Percentiles rank a stretch among this genome's conserved stretches.
These are phyloP conservation scores for Arrhopalites spinosus DNA, from an alignment of 2,888 invertebrate species.

Conservation along the genomic window DNA sequence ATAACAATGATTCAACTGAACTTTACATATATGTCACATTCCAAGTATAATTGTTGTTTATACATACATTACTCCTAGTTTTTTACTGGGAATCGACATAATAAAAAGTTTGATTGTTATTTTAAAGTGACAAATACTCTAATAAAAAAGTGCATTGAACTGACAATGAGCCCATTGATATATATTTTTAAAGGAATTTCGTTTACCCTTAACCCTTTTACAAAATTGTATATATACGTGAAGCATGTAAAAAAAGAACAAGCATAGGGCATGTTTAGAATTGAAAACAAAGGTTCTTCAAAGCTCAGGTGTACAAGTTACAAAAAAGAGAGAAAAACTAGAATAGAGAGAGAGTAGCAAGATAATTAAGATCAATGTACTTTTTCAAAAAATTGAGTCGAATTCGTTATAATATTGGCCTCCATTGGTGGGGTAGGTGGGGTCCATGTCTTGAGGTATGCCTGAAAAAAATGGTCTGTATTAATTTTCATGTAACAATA, in stretches of 20 bases:
- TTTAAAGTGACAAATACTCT: neutral
- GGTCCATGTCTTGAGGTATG: conserved; percentile 25
- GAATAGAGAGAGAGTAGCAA: too few species aligned
- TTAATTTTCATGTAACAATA: too few species aligned
- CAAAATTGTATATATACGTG: neutral
- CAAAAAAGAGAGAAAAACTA: too few species aligned
- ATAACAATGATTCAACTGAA: neutral
- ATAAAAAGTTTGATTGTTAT: neutral
- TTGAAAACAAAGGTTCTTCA: too few species aligned
- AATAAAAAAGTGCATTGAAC: neutral
- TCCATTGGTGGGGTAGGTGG: conserved; percentile 30
- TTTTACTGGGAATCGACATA: too few species aligned
- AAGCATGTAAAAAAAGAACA: too few species aligned
- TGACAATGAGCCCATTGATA: neutral
- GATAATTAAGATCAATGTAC: conserved; percentile 7
- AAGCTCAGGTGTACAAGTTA: too few species aligned
- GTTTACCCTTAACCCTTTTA: neutral
- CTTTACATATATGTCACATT: neutral
- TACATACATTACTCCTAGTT: too few species aligned
- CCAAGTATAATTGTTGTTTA: neutral
- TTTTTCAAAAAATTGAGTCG: conserved; percentile 30
- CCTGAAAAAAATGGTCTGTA: too few species aligned
- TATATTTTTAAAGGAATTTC: neutral
- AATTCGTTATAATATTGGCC: conserved; percentile 21
- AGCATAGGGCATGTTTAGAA: too few species aligned